Base-by-base conservation (phyloP, 2,797 vertebrate species). In the Astyanax mexicanus region DNA sequence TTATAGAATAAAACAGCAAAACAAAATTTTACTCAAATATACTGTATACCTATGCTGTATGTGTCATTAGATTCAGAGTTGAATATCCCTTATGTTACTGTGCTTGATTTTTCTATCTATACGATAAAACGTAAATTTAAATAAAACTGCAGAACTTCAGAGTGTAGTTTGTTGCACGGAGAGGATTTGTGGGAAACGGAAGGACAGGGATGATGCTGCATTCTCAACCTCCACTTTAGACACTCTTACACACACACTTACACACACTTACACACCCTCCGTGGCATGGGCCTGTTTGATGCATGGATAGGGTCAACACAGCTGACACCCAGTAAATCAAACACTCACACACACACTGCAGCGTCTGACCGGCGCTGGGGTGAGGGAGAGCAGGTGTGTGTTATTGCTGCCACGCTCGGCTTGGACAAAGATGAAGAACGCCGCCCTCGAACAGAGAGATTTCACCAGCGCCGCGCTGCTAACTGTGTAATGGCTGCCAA, bases 311-410 rank as follows among this genome's bases (percentile, higher is more conserved):
- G 72, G 58, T 79, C 66, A 51, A 79, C 51, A 65, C 6, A 47
- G 9, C 78, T 75, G 78, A 79, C 78, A 75, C 64, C 54, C 67
- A 71, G 72, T 79, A 79, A 79, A 79, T 79, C 78, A 79, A 77
- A 67, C 65, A 69, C 65, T 64, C 69, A 76, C 49, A 44, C 55
- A 27, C 62, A 49, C 52, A 78, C 44, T 81, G 60, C 61, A 58
- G 51, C 54, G 51, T 4, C 10, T 42, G 45, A 42, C 64, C 23
- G 10, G 11, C 42, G 38, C 57, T 65, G 13, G 47, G 60, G 37
- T 72, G 62, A 76, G 54, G 21, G 55, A 77, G 54, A 69, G 69
- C 74, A 80, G 74, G 69, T 69, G 62, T 80, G 55, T 65, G 44
- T 69, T 38, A 70, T 52, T 58, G 52, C 42, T 74, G 47, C 66